Evolutionary conservation across 2,888 invertebrate genomes (phyloP).

Genomic region (Chloroclysta siterata): DNA sequence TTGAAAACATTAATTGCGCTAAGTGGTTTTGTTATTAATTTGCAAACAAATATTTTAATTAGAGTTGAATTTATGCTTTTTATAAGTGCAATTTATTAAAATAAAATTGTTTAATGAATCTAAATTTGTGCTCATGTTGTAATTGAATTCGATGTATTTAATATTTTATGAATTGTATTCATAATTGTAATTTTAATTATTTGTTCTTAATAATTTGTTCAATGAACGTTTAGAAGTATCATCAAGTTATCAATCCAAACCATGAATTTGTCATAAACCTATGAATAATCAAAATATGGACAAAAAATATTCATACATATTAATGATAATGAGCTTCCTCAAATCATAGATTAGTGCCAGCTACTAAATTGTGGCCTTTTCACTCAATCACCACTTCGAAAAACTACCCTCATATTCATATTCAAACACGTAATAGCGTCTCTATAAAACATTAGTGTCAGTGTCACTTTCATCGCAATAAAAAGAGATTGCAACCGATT

Average conservation of each 20-base stretch:
- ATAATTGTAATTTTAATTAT: background rate
- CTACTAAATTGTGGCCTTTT: background rate
- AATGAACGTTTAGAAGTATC: background rate
- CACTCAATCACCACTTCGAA: no score
- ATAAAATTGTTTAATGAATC: no score
- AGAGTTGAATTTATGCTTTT: no score
- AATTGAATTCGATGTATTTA: background rate
- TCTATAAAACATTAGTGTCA: no score
- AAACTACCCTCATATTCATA: no score
- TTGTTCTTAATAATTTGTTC: background rate
- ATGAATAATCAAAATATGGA: constrained; percentile 2
- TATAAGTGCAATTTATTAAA: no score
- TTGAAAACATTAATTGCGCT: background rate
- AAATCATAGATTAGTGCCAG: constrained; percentile 3
- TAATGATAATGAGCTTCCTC: constrained; percentile 15
- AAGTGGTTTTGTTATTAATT: constrained; percentile 7
- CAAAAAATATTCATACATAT: constrained; percentile 10
- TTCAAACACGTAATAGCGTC: no score
- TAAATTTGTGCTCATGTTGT: background rate
- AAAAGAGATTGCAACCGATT: no score
- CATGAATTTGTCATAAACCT: background rate
- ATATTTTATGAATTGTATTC: background rate
- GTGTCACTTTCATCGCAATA: no score
- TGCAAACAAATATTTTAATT: no score
- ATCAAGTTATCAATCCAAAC: background rate